Base-by-base conservation (phyloP, 2,797 vertebrate genomes). In the Erithacus rubecula region DNA sequence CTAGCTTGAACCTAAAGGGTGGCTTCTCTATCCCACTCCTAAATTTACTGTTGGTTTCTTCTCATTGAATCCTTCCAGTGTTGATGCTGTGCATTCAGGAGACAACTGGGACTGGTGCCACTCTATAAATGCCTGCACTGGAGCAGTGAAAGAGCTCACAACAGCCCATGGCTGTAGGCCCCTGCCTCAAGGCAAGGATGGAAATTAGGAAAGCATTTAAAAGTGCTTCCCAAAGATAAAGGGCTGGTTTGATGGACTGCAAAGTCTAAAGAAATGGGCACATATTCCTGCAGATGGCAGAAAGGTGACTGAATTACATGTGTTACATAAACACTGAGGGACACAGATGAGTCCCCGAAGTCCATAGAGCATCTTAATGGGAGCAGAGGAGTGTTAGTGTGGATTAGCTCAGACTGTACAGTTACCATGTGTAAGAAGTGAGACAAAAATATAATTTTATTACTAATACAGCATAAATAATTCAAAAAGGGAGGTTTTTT, bases 301-400 rank as follows among this genome's bases (percentile, higher is more conserved):
- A 60, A 29, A 75, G 51, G 51, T 30, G 56, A 52, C 7, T 0
- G 3, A 17, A 13, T 21, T 55, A 14, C 26, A 7, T 4, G 21
- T 0, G 29, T 46, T 53, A 12, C 23, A 55, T 20, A 24, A 39
- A 55, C 49, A 23, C 34, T 15, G 12, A 29, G 27, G 37, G 27
- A 64, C 43, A 67, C 8, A 19, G 4, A 12, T 2, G 13, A 37
- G 26, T 30, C 34, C 0, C 1, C 32, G 59, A 1, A 19, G 43
- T 11, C 47, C 52, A 32, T 0, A 43, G 9, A 51, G 63, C 46
- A 53, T 19, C 43, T 24, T 24, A 10, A 18, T 5, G n/a, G 30
- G 13, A 51, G 49, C 0, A 47, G 41, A 53, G 39, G 30, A 17
- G 36, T 5, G 5, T 18, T 32, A 22, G n/a, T 37, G 39, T 11